phyloP scores from a whole-genome alignment of 1,140 invertebrate species.

The Doryteuthis pealeii region DNA sequence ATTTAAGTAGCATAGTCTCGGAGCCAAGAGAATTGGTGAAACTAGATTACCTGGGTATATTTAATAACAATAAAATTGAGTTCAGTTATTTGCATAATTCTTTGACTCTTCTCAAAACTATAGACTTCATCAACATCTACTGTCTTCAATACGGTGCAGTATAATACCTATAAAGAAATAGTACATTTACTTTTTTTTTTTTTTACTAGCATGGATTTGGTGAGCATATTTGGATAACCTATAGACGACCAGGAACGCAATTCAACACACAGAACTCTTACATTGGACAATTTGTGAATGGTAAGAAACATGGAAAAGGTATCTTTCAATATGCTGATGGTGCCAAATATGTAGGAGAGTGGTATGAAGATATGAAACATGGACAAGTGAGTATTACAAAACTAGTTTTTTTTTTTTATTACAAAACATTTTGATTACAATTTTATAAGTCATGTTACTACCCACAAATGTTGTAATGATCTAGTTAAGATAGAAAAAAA shows the following conservation, averaged over 20 bases:
- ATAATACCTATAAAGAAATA: no score
- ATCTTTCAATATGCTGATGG: conserved; percentile 60
- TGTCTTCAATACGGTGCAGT: no score
- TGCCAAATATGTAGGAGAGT: conserved; percentile 57
- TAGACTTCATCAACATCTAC: no score
- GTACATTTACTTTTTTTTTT: no score
- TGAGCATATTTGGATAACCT: conserved; percentile 58
- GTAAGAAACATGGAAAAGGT: conserved; percentile 57
- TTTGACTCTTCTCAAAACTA: no score
- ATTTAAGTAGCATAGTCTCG: no score
- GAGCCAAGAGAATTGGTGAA: no score
- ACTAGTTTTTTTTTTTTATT: no score
- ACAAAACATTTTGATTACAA: neutral
- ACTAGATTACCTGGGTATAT: no score
- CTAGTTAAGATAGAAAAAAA: no score
- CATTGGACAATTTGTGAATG: conserved; percentile 58
- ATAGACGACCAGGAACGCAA: conserved; percentile 52
- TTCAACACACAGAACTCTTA: conserved; percentile 59
- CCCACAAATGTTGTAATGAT: neutral
- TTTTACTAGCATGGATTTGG: conserved; percentile 56
- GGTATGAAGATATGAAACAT: conserved; percentile 60
- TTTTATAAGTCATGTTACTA: neutral
- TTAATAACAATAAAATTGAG: no score
- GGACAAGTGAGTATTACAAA: conserved; percentile 53
- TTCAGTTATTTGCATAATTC: no score